phyloP scores from a whole-genome alignment of 2,113 vertebrate species.

The Spea bombifrons region DNA sequence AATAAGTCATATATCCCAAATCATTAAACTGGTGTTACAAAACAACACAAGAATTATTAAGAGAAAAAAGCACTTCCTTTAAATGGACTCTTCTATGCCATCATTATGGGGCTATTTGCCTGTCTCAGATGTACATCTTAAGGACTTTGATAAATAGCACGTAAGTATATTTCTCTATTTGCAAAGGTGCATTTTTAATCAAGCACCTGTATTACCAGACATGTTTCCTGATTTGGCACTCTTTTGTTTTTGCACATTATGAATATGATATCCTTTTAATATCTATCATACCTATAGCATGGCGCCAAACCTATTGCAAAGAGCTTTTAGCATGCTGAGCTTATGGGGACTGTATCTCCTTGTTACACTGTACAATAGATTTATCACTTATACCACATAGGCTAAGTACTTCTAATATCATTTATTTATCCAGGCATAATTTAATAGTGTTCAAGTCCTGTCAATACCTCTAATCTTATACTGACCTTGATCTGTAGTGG shows the following conservation, averaged over 20 bases:
- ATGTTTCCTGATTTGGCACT: slow-evolving; percentile 11
- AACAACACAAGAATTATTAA: not conserved
- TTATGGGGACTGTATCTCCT: slow-evolving; percentile 14
- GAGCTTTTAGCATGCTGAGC: slow-evolving; percentile 33
- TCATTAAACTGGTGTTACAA: not conserved
- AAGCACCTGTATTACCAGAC: slow-evolving; percentile 25
- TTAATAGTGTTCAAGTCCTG: slow-evolving; percentile 16
- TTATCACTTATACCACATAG: slow-evolving; percentile 25
- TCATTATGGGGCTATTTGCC: not conserved
- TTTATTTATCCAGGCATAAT: slow-evolving; percentile 40
- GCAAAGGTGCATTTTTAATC: slow-evolving; percentile 34
- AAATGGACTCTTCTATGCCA: not conserved
- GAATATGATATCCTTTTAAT: slow-evolving; percentile 22
- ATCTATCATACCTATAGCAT: slow-evolving; percentile 34
- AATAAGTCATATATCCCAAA: not conserved
- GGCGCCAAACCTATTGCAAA: slow-evolving; percentile 25
- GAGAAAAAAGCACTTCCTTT: not conserved
- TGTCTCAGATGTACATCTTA: not conserved
- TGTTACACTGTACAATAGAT: slow-evolving; percentile 23
- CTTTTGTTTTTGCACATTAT: slow-evolving; percentile 25
- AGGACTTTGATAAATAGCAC: not conserved
- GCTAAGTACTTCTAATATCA: slow-evolving; percentile 41
- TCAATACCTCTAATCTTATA: slow-evolving; percentile 32
- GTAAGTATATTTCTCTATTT: not conserved
- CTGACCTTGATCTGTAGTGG: slow-evolving; percentile 16